phyloP scores from a whole-genome alignment of 2,113 vertebrate genomes.

The Haplochromis burtoni region DNA sequence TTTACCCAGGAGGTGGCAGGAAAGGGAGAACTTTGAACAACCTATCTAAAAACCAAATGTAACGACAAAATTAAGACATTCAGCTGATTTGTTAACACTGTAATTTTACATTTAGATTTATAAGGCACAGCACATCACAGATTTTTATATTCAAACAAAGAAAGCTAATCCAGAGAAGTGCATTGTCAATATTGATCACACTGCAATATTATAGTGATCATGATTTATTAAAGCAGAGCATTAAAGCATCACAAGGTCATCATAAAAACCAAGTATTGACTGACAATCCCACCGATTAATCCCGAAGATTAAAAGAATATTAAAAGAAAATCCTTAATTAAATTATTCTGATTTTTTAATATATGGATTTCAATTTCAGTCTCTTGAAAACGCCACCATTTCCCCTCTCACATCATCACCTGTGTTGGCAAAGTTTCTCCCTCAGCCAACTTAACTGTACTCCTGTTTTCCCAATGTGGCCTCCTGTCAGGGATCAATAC shows the following conservation, averaged over 20 bases:
- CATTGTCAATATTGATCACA: background rate
- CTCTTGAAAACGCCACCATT: background rate
- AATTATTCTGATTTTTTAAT: background rate
- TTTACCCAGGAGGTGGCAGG: background rate
- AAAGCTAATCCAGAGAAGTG: background rate
- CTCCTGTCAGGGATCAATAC: constrained; percentile 62
- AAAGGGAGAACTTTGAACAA: background rate
- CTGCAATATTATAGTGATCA: background rate
- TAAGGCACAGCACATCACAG: accelerated
- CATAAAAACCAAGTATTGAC: background rate
- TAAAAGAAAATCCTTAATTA: background rate
- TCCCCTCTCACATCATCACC: background rate
- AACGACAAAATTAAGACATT: background rate
- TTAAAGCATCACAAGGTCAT: background rate
- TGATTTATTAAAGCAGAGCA: background rate
- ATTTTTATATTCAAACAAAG: background rate
- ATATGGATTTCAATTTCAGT: background rate
- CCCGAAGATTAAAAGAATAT: background rate
- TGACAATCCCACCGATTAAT: background rate
- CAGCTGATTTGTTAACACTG: background rate
- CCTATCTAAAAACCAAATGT: background rate
- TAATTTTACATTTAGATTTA: background rate
- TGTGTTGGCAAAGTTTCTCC: constrained; percentile 35
- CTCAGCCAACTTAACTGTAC: constrained; percentile 7
- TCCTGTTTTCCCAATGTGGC: constrained; percentile 28